These are phyloP conservation scores for Lamellibrachia satsuma DNA, from an alignment of 2,888 invertebrate species.

Conservation along the genomic window DNA sequence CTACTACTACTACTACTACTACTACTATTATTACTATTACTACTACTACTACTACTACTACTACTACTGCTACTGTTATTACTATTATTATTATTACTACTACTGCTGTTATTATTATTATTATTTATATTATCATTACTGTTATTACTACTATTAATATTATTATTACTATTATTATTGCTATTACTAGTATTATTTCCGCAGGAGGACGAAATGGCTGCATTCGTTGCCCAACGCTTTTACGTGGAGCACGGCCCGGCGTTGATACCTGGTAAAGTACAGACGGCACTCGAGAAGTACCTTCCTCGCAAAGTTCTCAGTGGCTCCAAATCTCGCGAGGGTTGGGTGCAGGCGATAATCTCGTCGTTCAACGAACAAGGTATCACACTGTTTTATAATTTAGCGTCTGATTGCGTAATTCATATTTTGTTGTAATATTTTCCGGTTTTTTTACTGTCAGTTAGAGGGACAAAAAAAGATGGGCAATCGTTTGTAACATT, in stretches of 20 bases:
- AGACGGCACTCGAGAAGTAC: conserved; percentile 35
- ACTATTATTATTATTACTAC: no score
- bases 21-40: no score
- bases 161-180: no score
- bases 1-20: no score
- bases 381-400: conserved; percentile 9
- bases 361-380: conserved; percentile 36
- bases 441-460: no score
- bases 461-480: no score
- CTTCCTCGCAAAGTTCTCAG: conserved; percentile 29
- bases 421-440: background rate
- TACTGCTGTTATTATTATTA: no score
- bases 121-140: no score
- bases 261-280: conserved; percentile 40
- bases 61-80: no score
- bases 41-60: no score
- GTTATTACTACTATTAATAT: no score
- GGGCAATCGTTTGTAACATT: no score
- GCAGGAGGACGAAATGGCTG: conserved; percentile 40
- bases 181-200: background rate
- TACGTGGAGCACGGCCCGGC: conserved; percentile 39
- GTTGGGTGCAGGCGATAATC: conserved; percentile 41
- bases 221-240: conserved; percentile 37
- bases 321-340: conserved; percentile 24
- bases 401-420: background rate